A percentile compares a stretch with the other conserved stretches of the same genome.
Evolutionary conservation across 2,113 vertebrate genomes (phyloP).

Genomic region (Gracilinanus agilis): DNA sequence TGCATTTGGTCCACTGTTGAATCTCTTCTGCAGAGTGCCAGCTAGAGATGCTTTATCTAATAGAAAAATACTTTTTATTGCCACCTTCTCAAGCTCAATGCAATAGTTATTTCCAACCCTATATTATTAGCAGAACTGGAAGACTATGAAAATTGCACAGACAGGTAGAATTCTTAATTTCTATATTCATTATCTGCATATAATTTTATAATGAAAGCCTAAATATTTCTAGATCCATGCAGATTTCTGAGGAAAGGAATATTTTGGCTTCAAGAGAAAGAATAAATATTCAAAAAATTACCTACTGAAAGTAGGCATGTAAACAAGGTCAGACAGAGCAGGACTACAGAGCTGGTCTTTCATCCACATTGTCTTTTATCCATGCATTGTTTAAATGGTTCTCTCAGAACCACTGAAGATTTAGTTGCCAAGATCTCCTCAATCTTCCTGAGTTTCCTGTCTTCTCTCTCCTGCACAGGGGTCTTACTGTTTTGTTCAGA

Average conservation of each 20-base stretch:
- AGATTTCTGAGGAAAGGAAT: not conserved
- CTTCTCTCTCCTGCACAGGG: not conserved
- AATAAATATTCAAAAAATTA: not conserved
- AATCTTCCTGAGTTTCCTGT: constrained; percentile 5
- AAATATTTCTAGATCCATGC: not conserved
- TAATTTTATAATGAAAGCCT: not conserved
- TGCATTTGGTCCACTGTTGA: not conserved
- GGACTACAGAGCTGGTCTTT: not conserved
- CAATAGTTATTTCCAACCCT: not conserved
- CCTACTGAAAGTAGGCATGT: not conserved
- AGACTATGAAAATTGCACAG: not conserved
- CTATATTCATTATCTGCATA: not conserved
- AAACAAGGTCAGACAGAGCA: not conserved
- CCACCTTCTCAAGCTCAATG: not conserved
- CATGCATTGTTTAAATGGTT: not conserved
- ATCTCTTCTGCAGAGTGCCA: not conserved
- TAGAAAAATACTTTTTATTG: constrained; percentile 7
- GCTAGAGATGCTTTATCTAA: not conserved
- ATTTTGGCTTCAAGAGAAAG: not conserved
- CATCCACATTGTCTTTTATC: not conserved
- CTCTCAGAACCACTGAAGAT: not conserved
- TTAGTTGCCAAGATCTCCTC: not conserved
- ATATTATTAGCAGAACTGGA: not conserved
- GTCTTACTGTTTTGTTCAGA: not conserved
- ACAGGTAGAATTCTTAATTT: not conserved